A percentile compares a stretch with the other conserved stretches of the same genome.
These are phyloP conservation scores for Euura saliciscinereae DNA, from an alignment of 1,140 invertebrate species.

Conservation along the genomic window DNA sequence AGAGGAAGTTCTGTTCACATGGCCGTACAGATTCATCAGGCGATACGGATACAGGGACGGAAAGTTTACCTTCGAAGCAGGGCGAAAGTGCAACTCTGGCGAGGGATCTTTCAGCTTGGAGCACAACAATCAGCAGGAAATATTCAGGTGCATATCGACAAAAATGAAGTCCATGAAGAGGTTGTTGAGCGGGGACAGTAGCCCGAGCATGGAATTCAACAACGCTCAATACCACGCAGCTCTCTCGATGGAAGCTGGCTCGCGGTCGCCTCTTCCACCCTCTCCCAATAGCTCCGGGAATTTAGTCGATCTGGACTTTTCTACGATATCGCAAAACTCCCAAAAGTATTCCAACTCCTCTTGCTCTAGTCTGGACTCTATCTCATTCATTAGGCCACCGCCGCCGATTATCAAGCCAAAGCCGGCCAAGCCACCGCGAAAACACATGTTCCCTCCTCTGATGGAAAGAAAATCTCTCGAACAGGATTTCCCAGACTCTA, in stretches of 20 bases:
- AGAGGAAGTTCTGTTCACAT: constrained; percentile 75
- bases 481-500: constrained; percentile 33
- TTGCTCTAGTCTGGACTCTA: constrained; percentile 23
- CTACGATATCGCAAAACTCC: constrained; percentile 46
- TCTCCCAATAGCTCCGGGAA: constrained; percentile 65
- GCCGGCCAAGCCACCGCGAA: constrained; percentile 71
- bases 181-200: constrained; percentile 70
- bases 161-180: constrained; percentile 88
- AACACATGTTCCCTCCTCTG: constrained; percentile 56
- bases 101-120: constrained; percentile 84
- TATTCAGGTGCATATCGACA: constrained; percentile 76
- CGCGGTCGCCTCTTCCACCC: constrained; percentile 74
- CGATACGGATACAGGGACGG: constrained; percentile 82
- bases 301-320: constrained; percentile 58
- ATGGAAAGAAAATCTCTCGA: constrained; percentile 51
- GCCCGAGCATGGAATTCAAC: constrained; percentile 70
- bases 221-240: constrained; percentile 77
- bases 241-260: constrained; percentile 75
- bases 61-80: constrained; percentile 90
- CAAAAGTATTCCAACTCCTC: constrained; percentile 42
- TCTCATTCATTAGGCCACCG: constrained; percentile 40
- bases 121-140: constrained; percentile 79
- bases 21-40: constrained; percentile 86
- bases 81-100: constrained; percentile 84
- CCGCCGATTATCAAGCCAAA: constrained; percentile 62